Conservation (phyloP, 2,113 vertebrate species). For the Aegotheles bennettii region DNA sequence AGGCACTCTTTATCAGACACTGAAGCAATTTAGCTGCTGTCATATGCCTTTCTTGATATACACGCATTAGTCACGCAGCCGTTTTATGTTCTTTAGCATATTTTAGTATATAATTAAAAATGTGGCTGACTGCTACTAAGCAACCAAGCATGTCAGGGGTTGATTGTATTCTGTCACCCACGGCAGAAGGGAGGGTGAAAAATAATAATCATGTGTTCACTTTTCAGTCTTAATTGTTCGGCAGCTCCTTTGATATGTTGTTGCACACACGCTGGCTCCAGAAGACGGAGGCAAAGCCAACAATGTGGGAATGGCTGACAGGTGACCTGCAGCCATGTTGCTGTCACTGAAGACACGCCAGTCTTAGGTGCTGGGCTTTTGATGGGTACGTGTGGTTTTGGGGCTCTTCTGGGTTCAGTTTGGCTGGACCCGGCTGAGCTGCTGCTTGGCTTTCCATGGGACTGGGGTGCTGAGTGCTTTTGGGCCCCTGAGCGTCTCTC, state of each 20-base stretch:
- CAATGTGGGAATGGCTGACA: rapidly evolving
- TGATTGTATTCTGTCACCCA: conserved; percentile 70
- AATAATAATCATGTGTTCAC: conserved; percentile 69
- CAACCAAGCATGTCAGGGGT: conserved; percentile 72
- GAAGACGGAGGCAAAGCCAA: not conserved
- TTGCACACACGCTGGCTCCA: not conserved
- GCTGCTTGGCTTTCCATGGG: not conserved
- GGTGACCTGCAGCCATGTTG: not conserved
- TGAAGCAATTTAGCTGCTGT: conserved; percentile 72
- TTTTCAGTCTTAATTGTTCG: conserved; percentile 69
- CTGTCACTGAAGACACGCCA: rapidly evolving
- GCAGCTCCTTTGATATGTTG: not conserved
- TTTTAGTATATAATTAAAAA: conserved; percentile 80
- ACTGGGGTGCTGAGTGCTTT: not conserved
- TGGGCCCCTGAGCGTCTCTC: not conserved
- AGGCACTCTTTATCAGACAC: conserved; percentile 69
- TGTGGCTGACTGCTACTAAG: conserved; percentile 75
- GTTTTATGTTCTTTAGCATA: conserved; percentile 72
- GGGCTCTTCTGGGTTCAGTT: not conserved
- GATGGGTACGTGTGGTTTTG: rapidly evolving
- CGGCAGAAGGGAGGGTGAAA: conserved; percentile 61
- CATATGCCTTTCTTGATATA: conserved; percentile 71
- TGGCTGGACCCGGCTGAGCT: not conserved
- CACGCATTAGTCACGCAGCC: conserved; percentile 70
- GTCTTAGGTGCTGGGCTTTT: not conserved